phyloP scores from a whole-genome alignment of 2,797 vertebrate species.

The Myotis planiceps region DNA sequence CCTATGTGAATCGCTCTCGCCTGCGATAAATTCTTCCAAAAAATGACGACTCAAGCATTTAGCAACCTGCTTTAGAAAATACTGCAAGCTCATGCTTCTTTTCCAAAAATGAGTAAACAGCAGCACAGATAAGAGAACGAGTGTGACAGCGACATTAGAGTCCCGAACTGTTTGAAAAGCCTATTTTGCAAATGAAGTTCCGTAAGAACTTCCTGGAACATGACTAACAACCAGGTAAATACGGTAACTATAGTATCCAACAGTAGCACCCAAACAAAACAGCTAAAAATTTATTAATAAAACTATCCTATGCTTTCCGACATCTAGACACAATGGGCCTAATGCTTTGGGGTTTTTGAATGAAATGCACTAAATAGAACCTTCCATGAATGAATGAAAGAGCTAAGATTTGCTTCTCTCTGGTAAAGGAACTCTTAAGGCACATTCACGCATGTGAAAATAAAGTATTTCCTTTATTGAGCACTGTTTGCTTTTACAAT shows the following conservation, averaged over 20 bases:
- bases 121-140: conserved; percentile 67
- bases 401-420: conserved; percentile 22
- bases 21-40: conserved; percentile 74
- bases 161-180: conserved; percentile 42
- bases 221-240: not conserved
- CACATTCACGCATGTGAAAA: not conserved
- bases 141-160: not conserved
- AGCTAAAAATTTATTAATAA: conserved; percentile 25
- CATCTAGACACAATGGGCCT: not conserved
- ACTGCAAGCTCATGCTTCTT: conserved; percentile 65
- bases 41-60: conserved; percentile 77
- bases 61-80: conserved; percentile 66
- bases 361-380: conserved; percentile 30
- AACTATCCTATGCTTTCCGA: not conserved
- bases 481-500: not conserved
- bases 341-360: conserved; percentile 58
- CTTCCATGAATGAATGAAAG: conserved; percentile 28
- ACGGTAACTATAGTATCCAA: not conserved
- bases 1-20: conserved; percentile 66
- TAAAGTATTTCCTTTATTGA: not conserved
- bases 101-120: conserved; percentile 72
- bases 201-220: not conserved
- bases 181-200: not conserved
- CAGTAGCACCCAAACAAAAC: not conserved
- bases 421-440: conserved; percentile 1